Evolutionary conservation across 2,113 vertebrate species (phyloP), one percentile per base, ranked within the genome.

Genomic region (Elaphurus davidianus): DNA sequence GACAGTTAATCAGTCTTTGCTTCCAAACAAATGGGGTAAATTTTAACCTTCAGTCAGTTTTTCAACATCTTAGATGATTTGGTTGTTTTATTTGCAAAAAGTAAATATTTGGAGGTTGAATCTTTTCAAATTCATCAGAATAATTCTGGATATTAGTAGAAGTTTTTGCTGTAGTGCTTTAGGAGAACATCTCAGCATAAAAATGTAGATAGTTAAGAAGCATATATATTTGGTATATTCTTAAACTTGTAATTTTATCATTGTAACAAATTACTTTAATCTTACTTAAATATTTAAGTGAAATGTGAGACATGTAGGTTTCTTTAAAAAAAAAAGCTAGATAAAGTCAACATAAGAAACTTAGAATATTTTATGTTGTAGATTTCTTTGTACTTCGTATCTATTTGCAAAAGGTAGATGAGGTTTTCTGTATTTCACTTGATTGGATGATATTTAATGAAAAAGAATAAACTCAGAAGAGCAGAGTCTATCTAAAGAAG

Each of bases 91-190:
- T 83, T 94, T 95, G 59, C 5, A 90, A 96, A 95, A 84, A 43
- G 8, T 67, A 82, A 84, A 81, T 92, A 81, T 87, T 90, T 90
- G 13, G 10, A 10, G 8, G 2, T 94, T 95, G 25, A 83, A 71
- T 94, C 43, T 93, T 94, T 96, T 86, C 17, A 84, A 25, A 81
- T 87, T 15, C 3, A 33, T 79, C 54, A 83, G 59, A 17, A 45
- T 88, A 91, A 47, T 96, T 47, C 30, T 78, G 17, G n/a, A 36
- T 96, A 91, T 88, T 96, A 91, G 59, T 82, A 93, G 17, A 93
- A 76, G 47, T 40, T 93, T 93, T 97, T 97, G n/a, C 16, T 7
- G 7, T 87, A 76, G 16, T 40, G 13, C 11, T 47, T 96, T 90
- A 81, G 59, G 81, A 84, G 27, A 93, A 50, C 2, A 94, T 28